Percentiles rank a stretch among this genome's conserved stretches.
Conservation (phyloP, 2,888 invertebrate species). For the Cacoxenus indagator region DNA sequence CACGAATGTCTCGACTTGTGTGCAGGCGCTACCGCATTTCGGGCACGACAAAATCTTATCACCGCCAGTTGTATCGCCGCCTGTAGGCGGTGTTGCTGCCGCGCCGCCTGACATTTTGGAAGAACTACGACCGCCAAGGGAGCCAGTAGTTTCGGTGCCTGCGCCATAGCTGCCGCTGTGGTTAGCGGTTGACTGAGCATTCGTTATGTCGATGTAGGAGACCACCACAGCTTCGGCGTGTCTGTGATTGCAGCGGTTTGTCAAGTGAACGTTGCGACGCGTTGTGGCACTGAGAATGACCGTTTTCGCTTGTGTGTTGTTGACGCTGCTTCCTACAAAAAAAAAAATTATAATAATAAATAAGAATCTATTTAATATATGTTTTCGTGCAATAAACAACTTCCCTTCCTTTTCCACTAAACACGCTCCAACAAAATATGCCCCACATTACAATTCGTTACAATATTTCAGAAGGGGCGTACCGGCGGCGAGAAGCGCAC, state of each 20-base stretch:
- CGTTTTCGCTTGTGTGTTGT: constrained; percentile 44
- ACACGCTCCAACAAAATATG: no score
- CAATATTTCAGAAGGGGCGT: no score
- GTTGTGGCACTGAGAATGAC: constrained; percentile 43
- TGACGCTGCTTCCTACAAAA: constrained; percentile 46
- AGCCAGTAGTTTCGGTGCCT: constrained; percentile 31
- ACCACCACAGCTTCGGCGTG: constrained; percentile 45
- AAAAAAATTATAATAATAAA: no score
- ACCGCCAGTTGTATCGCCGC: constrained; percentile 70
- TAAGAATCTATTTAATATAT: no score
- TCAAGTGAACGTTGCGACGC: constrained; percentile 23
- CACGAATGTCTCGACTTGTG: constrained; percentile 96
- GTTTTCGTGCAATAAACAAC: not conserved
- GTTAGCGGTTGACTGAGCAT: constrained; percentile 40
- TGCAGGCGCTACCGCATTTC: constrained; percentile 97
- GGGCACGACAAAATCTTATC: constrained; percentile 91
- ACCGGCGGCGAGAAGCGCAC: no score
- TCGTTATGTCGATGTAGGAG: constrained; percentile 53
- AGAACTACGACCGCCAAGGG: constrained; percentile 24
- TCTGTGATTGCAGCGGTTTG: not conserved
- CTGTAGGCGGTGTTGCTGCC: constrained; percentile 23
- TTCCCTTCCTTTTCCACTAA: no score
- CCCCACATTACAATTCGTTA: no score
- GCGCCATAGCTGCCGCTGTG: constrained; percentile 20
- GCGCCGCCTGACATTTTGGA: constrained; percentile 32